Conservation (phyloP, 1,140 invertebrate species). For the Belonocnema kinseyi region DNA sequence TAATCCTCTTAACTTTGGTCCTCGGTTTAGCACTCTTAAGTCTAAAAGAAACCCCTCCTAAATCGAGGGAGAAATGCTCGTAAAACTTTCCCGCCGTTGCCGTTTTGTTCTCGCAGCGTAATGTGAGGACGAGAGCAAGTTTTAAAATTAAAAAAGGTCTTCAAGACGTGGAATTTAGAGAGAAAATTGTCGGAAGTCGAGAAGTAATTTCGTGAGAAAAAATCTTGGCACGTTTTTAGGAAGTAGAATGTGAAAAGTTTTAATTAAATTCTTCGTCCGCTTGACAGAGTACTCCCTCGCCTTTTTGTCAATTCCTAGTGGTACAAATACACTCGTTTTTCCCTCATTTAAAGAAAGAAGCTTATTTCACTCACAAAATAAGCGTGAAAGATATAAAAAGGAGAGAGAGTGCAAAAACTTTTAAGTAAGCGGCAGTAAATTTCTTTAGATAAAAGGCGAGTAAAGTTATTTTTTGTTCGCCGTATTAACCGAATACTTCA, state of each 20-base stretch:
- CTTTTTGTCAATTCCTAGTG: background rate
- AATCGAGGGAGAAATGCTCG: constrained; percentile 29
- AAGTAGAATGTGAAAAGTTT: constrained; percentile 32
- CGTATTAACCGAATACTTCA: background rate
- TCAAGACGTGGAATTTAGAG: constrained; percentile 16
- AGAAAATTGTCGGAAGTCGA: constrained; percentile 29
- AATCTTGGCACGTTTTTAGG: constrained; percentile 26
- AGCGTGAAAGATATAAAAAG: background rate
- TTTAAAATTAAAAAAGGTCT: constrained; percentile 27
- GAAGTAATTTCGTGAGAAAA: constrained; percentile 23
- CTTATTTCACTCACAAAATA: background rate
- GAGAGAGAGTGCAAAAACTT: background rate
- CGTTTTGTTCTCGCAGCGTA: constrained; percentile 23
- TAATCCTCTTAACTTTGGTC: constrained; percentile 23
- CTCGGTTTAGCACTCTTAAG: constrained; percentile 28
- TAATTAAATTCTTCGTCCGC: constrained; percentile 28
- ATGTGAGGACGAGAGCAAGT: constrained; percentile 8
- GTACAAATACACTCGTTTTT: background rate
- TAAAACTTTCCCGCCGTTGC: constrained; percentile 18
- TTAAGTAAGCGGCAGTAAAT: background rate
- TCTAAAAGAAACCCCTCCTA: constrained; percentile 28
- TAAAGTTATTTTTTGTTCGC: background rate
- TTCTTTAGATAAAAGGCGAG: background rate
- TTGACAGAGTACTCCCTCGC: background rate
- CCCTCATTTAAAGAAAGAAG: background rate